Percentiles rank a stretch among this genome's conserved stretches.
phyloP scores from a whole-genome alignment of 2,888 invertebrate genomes.

The Trissonchulus sp. region DNA sequence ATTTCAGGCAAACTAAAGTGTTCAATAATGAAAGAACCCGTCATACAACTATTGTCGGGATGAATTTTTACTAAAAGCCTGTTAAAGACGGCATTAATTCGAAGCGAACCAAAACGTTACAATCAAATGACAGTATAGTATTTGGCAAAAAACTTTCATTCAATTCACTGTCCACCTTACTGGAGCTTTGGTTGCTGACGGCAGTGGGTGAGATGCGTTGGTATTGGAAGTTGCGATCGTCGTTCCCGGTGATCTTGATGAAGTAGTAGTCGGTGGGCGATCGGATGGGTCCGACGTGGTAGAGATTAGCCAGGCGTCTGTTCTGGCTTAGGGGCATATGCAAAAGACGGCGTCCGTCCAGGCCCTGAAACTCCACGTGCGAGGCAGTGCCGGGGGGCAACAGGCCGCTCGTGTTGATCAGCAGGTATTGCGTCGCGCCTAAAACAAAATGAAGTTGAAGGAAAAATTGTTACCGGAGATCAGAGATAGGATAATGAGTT shows the following conservation, averaged over 20 bases:
- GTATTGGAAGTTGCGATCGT: constrained; percentile 61
- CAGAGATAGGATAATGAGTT: neutral
- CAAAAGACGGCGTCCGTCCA: constrained; percentile 48
- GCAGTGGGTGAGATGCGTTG: constrained; percentile 65
- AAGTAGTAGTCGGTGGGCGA: constrained; percentile 66
- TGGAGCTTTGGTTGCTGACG: constrained; percentile 54
- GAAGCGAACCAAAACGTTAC: too few relatives aligned
- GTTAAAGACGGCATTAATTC: too few relatives aligned
- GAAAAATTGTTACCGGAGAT: neutral
- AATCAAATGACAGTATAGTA: too few relatives aligned
- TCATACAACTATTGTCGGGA: too few relatives aligned
- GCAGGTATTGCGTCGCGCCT: constrained; percentile 54
- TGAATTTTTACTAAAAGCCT: too few relatives aligned
- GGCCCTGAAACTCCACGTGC: constrained; percentile 49
- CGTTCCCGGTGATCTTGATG: constrained; percentile 63
- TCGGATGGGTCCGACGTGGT: constrained; percentile 61
- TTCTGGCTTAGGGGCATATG: constrained; percentile 48
- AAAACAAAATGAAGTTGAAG: constrained; percentile 29
- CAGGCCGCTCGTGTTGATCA: constrained; percentile 56
- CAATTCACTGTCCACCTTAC: too few relatives aligned
- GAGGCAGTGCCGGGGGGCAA: constrained; percentile 35
- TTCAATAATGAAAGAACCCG: too few relatives aligned
- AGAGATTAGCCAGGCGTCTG: constrained; percentile 52
- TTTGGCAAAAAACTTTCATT: too few relatives aligned
- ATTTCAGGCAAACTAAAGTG: too few relatives aligned